These are phyloP conservation scores for Fringilla coelebs DNA, from an alignment of 2,797 vertebrate genomes.

Conservation along the genomic window DNA sequence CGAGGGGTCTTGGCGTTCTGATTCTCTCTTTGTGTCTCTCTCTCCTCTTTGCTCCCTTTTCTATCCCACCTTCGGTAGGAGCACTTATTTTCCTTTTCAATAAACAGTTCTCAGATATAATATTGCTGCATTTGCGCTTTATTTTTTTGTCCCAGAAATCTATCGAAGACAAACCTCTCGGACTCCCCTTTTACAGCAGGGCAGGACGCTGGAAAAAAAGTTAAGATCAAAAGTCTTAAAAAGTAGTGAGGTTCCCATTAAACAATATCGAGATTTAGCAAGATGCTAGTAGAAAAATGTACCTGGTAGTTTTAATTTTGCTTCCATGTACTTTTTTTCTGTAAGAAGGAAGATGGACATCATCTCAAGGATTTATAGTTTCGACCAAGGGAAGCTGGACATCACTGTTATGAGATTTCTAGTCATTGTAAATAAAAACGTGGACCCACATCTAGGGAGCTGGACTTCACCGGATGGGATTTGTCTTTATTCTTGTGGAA, in stretches of 20 bases:
- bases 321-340: background rate
- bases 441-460: too few species aligned
- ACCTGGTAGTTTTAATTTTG: background rate
- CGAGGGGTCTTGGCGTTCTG: background rate
- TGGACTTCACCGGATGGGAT: too few species aligned
- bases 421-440: too few species aligned
- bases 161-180: fast-evolving
- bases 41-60: background rate
- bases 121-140: fast-evolving
- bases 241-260: background rate
- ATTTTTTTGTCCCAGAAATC: background rate
- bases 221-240: background rate
- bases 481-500: too few species aligned
- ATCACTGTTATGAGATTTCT: too few species aligned
- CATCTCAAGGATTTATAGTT: too few species aligned
- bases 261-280: background rate
- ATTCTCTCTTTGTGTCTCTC: too few species aligned
- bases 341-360: too few species aligned
- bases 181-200: too few species aligned
- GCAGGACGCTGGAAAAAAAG: background rate
- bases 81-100: too few species aligned
- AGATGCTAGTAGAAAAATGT: background rate
- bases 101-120: background rate
- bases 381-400: too few species aligned
- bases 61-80: fast-evolving